These are phyloP conservation scores for Eristalinus sepulchralis DNA, from an alignment of 2,888 invertebrate species.

Conservation along the genomic window DNA sequence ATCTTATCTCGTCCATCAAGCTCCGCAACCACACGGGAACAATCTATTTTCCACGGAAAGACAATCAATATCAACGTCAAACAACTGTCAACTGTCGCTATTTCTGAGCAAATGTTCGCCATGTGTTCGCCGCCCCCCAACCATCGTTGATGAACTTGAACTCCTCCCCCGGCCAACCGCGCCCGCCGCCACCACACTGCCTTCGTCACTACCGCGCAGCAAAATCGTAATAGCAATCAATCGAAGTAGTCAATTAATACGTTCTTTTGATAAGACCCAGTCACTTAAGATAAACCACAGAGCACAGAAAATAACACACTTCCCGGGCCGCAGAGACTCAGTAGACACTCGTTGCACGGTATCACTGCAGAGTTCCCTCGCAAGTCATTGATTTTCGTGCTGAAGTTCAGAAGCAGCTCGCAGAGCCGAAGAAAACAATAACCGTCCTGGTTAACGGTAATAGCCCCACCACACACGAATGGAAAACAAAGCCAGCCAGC, in stretches of 20 bases:
- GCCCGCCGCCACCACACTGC: not conserved
- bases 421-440: conserved; percentile 54
- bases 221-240: conserved; percentile 32
- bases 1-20: not conserved
- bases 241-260: conserved; percentile 62
- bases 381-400: conserved; percentile 33
- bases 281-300: conserved; percentile 58
- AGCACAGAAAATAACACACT: conserved; percentile 41
- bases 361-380: conserved; percentile 23
- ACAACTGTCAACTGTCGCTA: not conserved
- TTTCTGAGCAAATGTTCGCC: not conserved
- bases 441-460: conserved; percentile 34
- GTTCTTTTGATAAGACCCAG: conserved; percentile 46
- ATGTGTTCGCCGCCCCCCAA: not conserved
- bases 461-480: conserved; percentile 30
- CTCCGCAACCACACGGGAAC: not conserved
- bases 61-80: not conserved
- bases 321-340: conserved; percentile 22
- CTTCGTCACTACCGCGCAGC: not conserved
- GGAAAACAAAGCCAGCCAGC: conserved; percentile 31
- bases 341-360: conserved; percentile 13
- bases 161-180: not conserved
- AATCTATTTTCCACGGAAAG: not conserved
- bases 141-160: not conserved
- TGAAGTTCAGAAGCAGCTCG: conserved; percentile 25